These are phyloP conservation scores for Zosterops pallidus DNA, from an alignment of 2,113 vertebrate species.

Conservation along the genomic window DNA sequence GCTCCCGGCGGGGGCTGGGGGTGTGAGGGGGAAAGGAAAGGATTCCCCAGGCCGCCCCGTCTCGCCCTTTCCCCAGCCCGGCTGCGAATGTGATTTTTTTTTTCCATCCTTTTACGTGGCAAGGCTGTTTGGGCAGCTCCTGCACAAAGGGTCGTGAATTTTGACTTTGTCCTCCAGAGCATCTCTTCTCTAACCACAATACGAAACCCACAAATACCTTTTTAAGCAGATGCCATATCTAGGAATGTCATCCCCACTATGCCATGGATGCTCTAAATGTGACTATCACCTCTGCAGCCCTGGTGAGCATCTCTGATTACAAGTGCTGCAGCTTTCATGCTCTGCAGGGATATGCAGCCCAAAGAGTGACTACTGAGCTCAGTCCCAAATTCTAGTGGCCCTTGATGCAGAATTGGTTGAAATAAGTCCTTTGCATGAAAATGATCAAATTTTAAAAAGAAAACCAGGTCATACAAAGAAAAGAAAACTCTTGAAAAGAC, in stretches of 20 bases:
- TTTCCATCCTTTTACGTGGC: too few species aligned
- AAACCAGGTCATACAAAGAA: neutral
- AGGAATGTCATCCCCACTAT: neutral
- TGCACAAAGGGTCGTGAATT: neutral
- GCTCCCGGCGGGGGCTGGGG: neutral
- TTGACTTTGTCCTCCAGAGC: neutral
- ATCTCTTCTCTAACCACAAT: neutral
- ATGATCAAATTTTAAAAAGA: neutral
- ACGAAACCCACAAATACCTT: neutral
- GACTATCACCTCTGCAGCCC: neutral
- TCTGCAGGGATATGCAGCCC: neutral
- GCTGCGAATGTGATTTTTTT: neutral
- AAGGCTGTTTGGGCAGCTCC: neutral
- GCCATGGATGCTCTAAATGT: neutral
- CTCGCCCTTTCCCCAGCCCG: neutral
- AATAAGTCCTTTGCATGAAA: neutral
- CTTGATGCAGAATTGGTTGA: neutral
- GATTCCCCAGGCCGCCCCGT: rapidly evolving
- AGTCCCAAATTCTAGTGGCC: neutral
- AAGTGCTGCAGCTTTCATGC: rapidly evolving
- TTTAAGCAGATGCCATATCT: neutral
- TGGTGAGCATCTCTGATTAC: neutral
- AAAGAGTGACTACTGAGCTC: neutral
- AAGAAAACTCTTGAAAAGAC: neutral
- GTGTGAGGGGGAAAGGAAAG: rapidly evolving